A percentile compares a stretch with the other conserved stretches of the same genome.
phyloP scores from a whole-genome alignment of 2,113 vertebrate species.

The Zootoca vivipara region DNA sequence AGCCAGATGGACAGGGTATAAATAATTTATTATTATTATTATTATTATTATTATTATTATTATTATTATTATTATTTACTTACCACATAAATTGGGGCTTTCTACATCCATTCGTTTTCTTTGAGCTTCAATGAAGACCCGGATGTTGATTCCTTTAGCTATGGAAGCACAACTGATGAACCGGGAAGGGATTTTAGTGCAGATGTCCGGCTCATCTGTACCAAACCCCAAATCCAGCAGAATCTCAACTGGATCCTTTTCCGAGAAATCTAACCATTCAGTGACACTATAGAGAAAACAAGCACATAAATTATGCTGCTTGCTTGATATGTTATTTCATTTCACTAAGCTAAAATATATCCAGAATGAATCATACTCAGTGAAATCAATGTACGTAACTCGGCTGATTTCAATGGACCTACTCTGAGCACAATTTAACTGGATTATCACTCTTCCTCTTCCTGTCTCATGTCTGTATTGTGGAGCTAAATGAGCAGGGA shows the following conservation, averaged over 20 bases:
- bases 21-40: too few relatives aligned
- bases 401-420: too few relatives aligned
- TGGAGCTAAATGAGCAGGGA: neutral
- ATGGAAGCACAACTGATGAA: constrained; percentile 84
- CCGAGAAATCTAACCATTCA: constrained; percentile 82
- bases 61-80: constrained; percentile 53
- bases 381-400: too few relatives aligned
- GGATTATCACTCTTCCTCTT: neutral
- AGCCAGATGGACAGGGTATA: too few relatives aligned
- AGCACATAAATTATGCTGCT: constrained; percentile 4
- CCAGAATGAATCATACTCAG: too few relatives aligned
- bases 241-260: constrained; percentile 88
- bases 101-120: constrained; percentile 82
- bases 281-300: constrained; percentile 75
- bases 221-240: constrained; percentile 93
- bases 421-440: too few relatives aligned
- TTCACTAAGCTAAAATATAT: neutral
- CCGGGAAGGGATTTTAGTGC: constrained; percentile 84
- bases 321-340: neutral
- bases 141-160: constrained; percentile 84
- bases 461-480: neutral
- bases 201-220: constrained; percentile 85
- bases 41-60: too few relatives aligned
- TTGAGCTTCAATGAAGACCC: constrained; percentile 87
- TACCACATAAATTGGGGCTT: constrained; percentile 83